Base-by-base conservation (phyloP, 2,888 invertebrate species). In the Drosophila eohydei region DNA sequence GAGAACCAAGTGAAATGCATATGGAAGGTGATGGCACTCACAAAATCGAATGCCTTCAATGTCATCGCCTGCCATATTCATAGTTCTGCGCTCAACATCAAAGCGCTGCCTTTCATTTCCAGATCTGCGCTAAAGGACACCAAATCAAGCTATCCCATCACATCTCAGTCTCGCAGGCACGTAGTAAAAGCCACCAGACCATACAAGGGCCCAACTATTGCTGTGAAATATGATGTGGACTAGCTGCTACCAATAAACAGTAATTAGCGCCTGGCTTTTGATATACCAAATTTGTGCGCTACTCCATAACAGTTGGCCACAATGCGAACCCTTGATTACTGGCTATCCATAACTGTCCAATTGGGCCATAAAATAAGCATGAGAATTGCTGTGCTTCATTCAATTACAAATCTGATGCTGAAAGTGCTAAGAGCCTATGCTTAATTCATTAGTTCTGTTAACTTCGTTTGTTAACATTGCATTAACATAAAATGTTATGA, bases 201-300 rank as follows among this genome's bases (percentile, higher is more conserved):
- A 83, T 88, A 88, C 58, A 88, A 88, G 86, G 83, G 86, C 68
- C 62, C 69, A 63, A 61, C 88, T 74, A 88, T 83, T 83, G 89
- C 83, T 83, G 87, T 88, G 89, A 83, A 83, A 83, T 83, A 83
- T 83, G 83, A 86, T 83, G 87, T 67, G 83, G 68, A 86, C 75
- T 78, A 70, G 48, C 80, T 80, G 54, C 71, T 50, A 66, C 66
- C 80, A 80, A 78, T 78, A 80, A 83, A 83, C 73, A 78, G 89
- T 83, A 83, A 83, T 83, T 83, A 83, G 89, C 83, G 80, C 71
- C 66, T 69, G 59, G 68, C 80, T 69, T 65, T 69, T 65, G 54
- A 70, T 71, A 63, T 65, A 65, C 70, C 69, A 74, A 83, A 83
- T 71, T 70, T 55, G 72, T 36, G 76, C 76, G 65, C 69, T 66